Evolutionary conservation across 2,888 invertebrate genomes (phyloP).

Genomic region (Odontocolon sp.): DNA sequence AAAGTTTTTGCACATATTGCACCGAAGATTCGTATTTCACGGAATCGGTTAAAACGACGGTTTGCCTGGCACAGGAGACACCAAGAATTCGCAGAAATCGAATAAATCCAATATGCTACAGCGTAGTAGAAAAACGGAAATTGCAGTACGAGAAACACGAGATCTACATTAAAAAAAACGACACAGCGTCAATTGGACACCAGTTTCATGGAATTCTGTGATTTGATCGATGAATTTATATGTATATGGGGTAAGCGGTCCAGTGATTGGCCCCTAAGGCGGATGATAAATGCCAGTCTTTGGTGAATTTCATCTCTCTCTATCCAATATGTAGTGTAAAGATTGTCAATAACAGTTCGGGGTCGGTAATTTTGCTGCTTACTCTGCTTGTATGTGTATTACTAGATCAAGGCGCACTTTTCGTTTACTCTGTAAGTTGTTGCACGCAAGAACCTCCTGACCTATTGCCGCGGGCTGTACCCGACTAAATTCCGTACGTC

Average conservation of each 20-base stretch:
- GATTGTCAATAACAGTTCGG: no score
- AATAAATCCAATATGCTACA: constrained; percentile 1
- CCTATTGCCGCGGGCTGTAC: constrained; percentile 53
- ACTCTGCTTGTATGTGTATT: neutral
- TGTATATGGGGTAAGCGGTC: no score
- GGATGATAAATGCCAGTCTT: no score
- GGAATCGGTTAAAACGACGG: neutral
- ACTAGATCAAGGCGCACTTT: constrained; percentile 3
- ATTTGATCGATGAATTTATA: no score
- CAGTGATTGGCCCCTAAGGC: no score
- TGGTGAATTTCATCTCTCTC: no score
- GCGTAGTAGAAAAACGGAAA: neutral
- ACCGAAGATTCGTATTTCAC: constrained; percentile 22
- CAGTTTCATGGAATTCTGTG: neutral
- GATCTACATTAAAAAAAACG: neutral
- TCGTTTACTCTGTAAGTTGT: neutral
- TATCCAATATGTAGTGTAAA: no score
- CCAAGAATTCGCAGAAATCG: constrained; percentile 1
- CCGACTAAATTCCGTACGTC: constrained; percentile 3
- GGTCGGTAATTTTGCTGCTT: no score
- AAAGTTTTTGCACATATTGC: neutral
- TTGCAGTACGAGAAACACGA: neutral
- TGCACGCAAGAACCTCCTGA: constrained; percentile 44
- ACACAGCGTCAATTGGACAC: neutral
- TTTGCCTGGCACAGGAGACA: neutral